These are phyloP conservation scores for Ptilorrhoa leucosticta DNA, from an alignment of 2,113 vertebrate genomes.

Conservation along the genomic window DNA sequence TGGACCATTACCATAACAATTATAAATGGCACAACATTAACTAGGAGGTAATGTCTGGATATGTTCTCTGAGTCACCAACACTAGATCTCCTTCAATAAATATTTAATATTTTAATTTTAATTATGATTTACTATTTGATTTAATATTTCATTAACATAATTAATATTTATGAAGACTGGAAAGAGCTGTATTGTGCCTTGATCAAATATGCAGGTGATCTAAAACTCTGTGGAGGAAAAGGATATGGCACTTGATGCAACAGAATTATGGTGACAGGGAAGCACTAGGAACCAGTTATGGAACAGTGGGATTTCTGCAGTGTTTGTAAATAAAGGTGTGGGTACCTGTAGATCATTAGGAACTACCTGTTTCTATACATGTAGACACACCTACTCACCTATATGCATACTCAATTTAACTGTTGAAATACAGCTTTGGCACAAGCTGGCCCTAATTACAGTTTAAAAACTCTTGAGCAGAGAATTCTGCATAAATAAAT, in stretches of 20 bases:
- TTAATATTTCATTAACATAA: slow-evolving; percentile 36
- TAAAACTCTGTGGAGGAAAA: neutral
- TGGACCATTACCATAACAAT: neutral
- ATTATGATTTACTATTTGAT: neutral
- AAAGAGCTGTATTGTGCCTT: neutral
- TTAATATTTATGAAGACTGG: slow-evolving; percentile 26
- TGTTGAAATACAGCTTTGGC: neutral
- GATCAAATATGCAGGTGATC: slow-evolving; percentile 2
- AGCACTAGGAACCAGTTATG: neutral
- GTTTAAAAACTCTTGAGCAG: neutral
- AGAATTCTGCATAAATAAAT: neutral
- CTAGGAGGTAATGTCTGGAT: neutral
- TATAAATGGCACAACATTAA: slow-evolving; percentile 9
- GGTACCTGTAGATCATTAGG: neutral
- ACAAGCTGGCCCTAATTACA: neutral
- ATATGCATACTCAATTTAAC: neutral
- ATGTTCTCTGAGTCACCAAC: neutral
- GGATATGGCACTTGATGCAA: neutral
- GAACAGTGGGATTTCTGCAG: neutral
- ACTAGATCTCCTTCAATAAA: neutral
- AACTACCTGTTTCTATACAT: neutral
- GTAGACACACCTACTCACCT: neutral
- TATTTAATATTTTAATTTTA: slow-evolving; percentile 43
- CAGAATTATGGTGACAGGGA: neutral
- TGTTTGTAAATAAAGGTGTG: neutral